Conservation (phyloP, 2,797 vertebrate genomes). For the Ctenochaetus hawaiiensis region DNA sequence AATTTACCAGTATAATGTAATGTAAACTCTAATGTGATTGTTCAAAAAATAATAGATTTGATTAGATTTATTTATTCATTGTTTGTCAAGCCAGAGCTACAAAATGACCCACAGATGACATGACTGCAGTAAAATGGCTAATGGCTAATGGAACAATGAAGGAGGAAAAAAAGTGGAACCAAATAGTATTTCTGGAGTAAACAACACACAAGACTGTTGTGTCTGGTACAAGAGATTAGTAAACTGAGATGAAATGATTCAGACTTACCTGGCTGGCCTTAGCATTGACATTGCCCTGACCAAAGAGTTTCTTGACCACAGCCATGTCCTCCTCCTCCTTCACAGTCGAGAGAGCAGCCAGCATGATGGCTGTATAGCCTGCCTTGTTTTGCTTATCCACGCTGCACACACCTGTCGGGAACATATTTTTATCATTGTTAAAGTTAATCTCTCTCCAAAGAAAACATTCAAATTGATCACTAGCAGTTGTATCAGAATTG, state of each 20-base stretch:
- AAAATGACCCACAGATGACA: neutral
- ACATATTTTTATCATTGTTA: slow-evolving; percentile 2
- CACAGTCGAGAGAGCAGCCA: slow-evolving; percentile 92
- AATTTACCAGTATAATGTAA: neutral
- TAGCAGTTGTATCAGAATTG: too few species aligned
- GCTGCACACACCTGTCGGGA: slow-evolving; percentile 85
- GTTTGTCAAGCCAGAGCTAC: too few species aligned
- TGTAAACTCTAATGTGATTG: neutral
- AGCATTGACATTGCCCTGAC: slow-evolving; percentile 92
- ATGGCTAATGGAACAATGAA: neutral
- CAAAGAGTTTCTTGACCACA: slow-evolving; percentile 92
- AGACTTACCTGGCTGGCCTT: slow-evolving; percentile 92
- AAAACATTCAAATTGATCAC: too few species aligned
- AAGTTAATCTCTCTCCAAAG: too few species aligned
- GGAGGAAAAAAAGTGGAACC: neutral
- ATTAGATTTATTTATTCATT: neutral
- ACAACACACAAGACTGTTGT: neutral
- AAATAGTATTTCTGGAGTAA: neutral
- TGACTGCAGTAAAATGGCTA: neutral
- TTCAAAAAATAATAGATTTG: neutral
- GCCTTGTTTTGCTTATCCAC: slow-evolving; percentile 96
- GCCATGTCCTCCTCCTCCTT: slow-evolving; percentile 90
- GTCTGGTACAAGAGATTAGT: neutral
- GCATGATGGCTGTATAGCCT: slow-evolving; percentile 96
- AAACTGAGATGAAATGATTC: neutral